These are phyloP conservation scores for Esox lucius DNA, from an alignment of 2,797 vertebrate genomes.

Conservation along the genomic window DNA sequence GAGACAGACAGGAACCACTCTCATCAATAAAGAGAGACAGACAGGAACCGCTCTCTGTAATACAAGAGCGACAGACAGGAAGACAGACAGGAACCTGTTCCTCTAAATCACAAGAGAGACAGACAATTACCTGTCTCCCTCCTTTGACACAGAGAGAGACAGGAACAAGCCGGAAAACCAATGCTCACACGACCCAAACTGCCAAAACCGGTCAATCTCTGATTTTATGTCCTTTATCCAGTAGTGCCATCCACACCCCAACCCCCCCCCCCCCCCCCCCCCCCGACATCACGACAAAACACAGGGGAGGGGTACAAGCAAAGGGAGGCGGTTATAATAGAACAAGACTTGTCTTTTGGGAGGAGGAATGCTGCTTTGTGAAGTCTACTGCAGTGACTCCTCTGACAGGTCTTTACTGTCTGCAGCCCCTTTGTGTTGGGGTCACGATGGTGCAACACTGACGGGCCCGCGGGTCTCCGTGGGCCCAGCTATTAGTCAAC, in stretches of 20 bases:
- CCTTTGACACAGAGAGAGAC: constrained; percentile 65
- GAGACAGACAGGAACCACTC: too few relatives aligned
- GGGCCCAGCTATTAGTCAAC: constrained; percentile 80
- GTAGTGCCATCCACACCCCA: constrained; percentile 62
- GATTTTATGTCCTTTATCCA: background rate
- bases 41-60: too few relatives aligned
- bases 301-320: constrained; percentile 55
- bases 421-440: constrained; percentile 90
- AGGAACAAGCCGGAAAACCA: constrained; percentile 88
- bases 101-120: too few relatives aligned
- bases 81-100: too few relatives aligned
- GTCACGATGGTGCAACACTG: constrained; percentile 92
- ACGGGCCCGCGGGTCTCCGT: constrained; percentile 85
- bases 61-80: too few relatives aligned
- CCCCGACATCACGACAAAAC: constrained; percentile 39
- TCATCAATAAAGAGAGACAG: too few relatives aligned
- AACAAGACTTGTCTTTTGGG: constrained; percentile 73
- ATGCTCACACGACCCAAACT: constrained; percentile 84
- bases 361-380: constrained; percentile 89
- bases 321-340: constrained; percentile 56
- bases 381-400: constrained; percentile 82
- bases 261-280: constrained; percentile 32
- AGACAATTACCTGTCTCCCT: too few relatives aligned
- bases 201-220: constrained; percentile 62
- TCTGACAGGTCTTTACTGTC: constrained; percentile 91